Percentiles rank a stretch among this genome's conserved stretches.
Conservation (phyloP, 2,113 vertebrate genomes). For the Drymodes brunneopygia region DNA sequence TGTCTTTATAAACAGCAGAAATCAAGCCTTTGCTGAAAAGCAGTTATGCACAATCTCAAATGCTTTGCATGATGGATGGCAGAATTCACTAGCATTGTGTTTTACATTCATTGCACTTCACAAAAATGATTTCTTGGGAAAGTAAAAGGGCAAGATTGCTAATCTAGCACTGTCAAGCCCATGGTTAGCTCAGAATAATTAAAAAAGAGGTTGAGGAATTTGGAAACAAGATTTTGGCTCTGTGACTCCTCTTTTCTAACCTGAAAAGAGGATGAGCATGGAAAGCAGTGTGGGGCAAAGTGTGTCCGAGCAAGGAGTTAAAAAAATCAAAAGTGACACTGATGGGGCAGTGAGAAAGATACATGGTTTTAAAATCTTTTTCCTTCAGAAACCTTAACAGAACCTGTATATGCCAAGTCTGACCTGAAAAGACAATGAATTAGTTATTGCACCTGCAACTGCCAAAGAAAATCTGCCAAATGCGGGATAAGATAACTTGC, state of each 20-base stretch:
- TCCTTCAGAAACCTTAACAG: neutral
- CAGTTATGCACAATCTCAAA: neutral
- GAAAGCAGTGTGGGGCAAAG: neutral
- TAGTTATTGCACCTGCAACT: neutral
- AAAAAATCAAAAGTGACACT: neutral
- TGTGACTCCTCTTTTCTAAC: neutral
- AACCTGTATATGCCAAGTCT: neutral
- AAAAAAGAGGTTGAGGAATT: neutral
- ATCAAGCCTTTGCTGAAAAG: neutral
- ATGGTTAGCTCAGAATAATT: neutral
- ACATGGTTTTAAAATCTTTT: neutral
- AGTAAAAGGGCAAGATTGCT: neutral
- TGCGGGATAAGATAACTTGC: neutral
- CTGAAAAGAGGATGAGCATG: neutral
- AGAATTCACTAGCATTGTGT: neutral
- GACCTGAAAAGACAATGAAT: neutral
- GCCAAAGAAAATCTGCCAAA: neutral
- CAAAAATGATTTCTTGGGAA: neutral
- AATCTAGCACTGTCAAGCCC: neutral
- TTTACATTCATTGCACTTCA: neutral
- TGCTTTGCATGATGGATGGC: neutral
- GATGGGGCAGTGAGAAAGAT: neutral
- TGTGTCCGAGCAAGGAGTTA: neutral
- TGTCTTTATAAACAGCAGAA: slow-evolving; percentile 3
- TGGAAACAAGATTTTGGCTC: neutral